Evolutionary conservation across 2,888 invertebrate species (phyloP), one percentile per base, ranked within the genome.

Genomic region (Pherbina coryleti): DNA sequence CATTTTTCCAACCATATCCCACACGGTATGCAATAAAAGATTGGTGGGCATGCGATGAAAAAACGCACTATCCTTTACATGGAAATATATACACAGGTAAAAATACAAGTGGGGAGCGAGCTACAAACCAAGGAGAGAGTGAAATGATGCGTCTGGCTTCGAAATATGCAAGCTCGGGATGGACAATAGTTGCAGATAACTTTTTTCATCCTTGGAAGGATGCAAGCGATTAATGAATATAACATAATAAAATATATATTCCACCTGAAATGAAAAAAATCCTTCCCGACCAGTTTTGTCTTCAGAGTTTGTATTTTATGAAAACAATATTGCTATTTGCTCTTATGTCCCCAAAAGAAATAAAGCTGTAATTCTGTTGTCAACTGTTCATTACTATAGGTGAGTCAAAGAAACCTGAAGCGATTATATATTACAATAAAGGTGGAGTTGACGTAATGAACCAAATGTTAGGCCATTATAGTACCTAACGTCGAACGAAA

Each of bases 391-490:
- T 8, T 14, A 19, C 17, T 17, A 19, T 31, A 19, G 22, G 62
- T 11, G 28, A 62, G 2, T 62, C n/a, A 51, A 11, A 28, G 11
- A 62, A 62, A 22, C 25, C 22, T n/a, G 14, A 62, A 28, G 3
- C 28, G 5, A 62, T 25, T 8, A 22, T 25, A 22, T 66, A 66
- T 19, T 70, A 70, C 9, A 53, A 70, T 7, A 53, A 70, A 28
- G 44, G 25, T 19, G 28, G 70, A 28, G 53, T 53, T 49, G 70
- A 70, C 31, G 70, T 19, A 31, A 70, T 70, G 51, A 25, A 70
- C 34, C 51, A 53, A 31, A 51, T 70, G 70, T 53, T 70, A 19
- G n/a, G 53, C 28, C 51, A 70, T 8, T 70, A 53, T 19, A 70
- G 28, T 14, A 51, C 53, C 7, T 51, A 51, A 70, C 17, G 51